Percentiles rank a stretch among this genome's conserved stretches.
phyloP scores from a whole-genome alignment of 1,140 invertebrate genomes.

The Luehdorfia chinensis region DNA sequence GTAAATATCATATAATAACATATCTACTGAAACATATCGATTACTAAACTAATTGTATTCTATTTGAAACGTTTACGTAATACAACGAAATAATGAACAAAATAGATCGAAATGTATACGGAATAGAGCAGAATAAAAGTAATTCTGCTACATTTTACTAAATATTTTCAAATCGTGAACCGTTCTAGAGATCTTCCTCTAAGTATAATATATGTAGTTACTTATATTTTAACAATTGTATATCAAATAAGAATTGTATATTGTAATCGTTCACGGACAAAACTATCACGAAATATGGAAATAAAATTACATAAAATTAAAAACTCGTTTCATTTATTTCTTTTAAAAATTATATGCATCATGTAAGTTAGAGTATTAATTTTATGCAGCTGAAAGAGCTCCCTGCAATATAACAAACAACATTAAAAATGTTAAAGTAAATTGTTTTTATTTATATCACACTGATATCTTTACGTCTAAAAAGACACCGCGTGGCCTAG shows the following conservation, averaged over 20 bases:
- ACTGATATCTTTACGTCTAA: too few species aligned
- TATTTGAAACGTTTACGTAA: conserved; percentile 30
- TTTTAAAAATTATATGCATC: too few species aligned
- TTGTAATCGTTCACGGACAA: conserved; percentile 62
- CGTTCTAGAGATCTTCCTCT: conserved; percentile 47
- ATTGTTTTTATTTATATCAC: too few species aligned
- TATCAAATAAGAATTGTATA: conserved; percentile 62
- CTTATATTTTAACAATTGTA: conserved; percentile 58
- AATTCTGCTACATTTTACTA: conserved; percentile 36
- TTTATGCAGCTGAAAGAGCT: too few species aligned
- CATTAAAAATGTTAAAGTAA: too few species aligned
- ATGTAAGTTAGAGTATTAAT: too few species aligned
- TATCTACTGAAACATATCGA: conserved; percentile 72
- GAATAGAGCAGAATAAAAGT: conserved; percentile 44
- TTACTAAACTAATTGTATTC: conserved; percentile 34
- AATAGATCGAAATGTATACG: conserved; percentile 66
- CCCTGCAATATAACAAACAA: too few species aligned
- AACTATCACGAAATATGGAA: conserved; percentile 61
- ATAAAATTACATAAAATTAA: conserved; percentile 51
- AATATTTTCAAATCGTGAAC: conserved; percentile 37
- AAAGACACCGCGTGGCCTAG: too few species aligned
- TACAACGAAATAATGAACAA: conserved; percentile 50
- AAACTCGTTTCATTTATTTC: conserved; percentile 2
- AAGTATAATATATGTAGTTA: conserved; percentile 58
- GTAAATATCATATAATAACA: conserved; percentile 37